A percentile compares a stretch with the other conserved stretches of the same genome.
Evolutionary conservation across 2,888 invertebrate genomes (phyloP).

Genomic region (Hypsopygia costalis): DNA sequence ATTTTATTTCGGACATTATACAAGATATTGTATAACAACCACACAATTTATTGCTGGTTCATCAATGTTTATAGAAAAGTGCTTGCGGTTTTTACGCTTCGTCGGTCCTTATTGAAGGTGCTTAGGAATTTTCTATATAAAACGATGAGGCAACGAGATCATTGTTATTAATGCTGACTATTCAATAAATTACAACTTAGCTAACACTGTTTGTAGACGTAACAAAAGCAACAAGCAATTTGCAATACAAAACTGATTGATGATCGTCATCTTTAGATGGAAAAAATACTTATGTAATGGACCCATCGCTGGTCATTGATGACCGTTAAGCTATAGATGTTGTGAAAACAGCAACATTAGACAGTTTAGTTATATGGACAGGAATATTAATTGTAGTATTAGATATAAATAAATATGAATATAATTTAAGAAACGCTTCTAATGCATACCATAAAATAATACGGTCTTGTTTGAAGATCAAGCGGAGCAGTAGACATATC

Average conservation of each 20-base stretch:
- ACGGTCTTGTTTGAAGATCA: too few relatives aligned
- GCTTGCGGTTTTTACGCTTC: constrained; percentile 27
- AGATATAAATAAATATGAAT: background rate
- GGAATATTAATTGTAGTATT: background rate
- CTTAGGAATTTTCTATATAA: background rate
- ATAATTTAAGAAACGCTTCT: too few relatives aligned
- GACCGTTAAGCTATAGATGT: constrained; percentile 1
- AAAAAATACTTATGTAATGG: constrained; percentile 16
- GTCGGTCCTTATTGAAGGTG: background rate
- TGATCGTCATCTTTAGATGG: constrained; percentile 9
- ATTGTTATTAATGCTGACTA: background rate
- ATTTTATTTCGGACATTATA: constrained; percentile 1
- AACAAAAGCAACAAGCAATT: constrained; percentile 15
- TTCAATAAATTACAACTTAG: constrained; percentile 9
- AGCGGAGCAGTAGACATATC: too few relatives aligned
- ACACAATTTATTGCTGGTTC: constrained; percentile 12
- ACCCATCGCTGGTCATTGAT: constrained; percentile 12
- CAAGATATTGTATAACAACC: constrained; percentile 2
- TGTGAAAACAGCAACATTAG: background rate
- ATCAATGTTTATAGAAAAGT: constrained; percentile 25
- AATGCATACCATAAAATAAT: too few relatives aligned
- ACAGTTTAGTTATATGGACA: too few relatives aligned
- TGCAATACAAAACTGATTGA: constrained; percentile 16
- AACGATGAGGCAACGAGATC: background rate
- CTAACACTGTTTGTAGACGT: constrained; percentile 11